Base-by-base conservation (phyloP, 2,797 vertebrate genomes). In the Parotocinclus haroldoi region DNA sequence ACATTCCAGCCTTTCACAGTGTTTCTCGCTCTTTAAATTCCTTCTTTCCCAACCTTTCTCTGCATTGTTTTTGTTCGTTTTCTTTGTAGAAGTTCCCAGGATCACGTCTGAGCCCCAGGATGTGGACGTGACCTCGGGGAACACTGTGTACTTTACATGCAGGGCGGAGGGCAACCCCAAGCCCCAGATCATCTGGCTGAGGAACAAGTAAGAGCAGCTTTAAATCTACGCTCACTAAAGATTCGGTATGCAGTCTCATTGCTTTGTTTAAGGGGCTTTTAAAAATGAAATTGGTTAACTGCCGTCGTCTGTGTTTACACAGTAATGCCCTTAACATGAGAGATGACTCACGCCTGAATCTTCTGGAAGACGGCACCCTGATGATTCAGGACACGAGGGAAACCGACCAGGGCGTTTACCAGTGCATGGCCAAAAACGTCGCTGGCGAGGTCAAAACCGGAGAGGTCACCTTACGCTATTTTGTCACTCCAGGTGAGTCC, bases 131-230 rank as follows among this genome's bases (percentile, higher is more conserved):
- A 97, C 94, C 63, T 95, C 93, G 45, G 97, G 97, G 84, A 99
- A 98, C 89, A 99, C 96, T 0, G 97, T 98, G 71, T 99, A 98
- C 86, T 99, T 99, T 86, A 99, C 95, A 71, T 99, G 97, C 79
- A 90, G 94, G 81, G 97, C 96, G 0, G 97, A 99, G 83, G 96
- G 96, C 74, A 99, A 99, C 88, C 97, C 97, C 58, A 99, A 99
- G 86, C 97, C 97, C 42, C 96, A 99, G 91, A 99, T 99, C 81
- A 99, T 98, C 83, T 99, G 97, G 97, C 94, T 99, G 76, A 92
- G 96, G 74, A 99, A 99, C 88, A 99, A 99, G 96, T 99, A 84
- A 88, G 94, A 75, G 1, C 42, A 50, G 40, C 17, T 38, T 54
- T 40, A 16, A 36, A 16, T 38, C 10, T 36, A 4, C 38, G 36